Evolutionary conservation across 1,140 invertebrate genomes (phyloP).

Genomic region (Anadara kagoshimensis): DNA sequence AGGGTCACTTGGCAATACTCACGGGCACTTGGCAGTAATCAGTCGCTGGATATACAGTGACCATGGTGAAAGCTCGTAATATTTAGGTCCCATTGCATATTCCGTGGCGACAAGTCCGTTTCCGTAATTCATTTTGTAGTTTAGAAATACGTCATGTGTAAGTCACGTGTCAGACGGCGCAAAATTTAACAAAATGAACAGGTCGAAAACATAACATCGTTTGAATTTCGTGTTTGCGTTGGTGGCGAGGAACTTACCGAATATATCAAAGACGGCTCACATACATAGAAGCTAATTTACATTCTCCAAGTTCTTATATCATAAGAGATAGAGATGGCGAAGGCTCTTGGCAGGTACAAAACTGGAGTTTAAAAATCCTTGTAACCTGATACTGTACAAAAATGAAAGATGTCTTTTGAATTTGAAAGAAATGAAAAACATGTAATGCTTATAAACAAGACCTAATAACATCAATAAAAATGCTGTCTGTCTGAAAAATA

Average conservation of each 20-base stretch:
- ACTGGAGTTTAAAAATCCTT: background rate
- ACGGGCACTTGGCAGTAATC: too few species aligned
- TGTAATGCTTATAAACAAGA: too few species aligned
- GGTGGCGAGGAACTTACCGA: constrained; percentile 6
- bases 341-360: constrained; percentile 15
- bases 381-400: too few species aligned
- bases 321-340: constrained; percentile 12
- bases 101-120: too few species aligned
- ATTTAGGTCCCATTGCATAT: too few species aligned
- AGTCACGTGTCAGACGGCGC: background rate
- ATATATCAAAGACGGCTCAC: background rate
- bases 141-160: background rate
- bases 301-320: constrained; percentile 1
- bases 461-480: too few species aligned
- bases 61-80: too few species aligned
- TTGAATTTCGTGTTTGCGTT: constrained; percentile 12
- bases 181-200: background rate
- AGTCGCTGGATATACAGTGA: too few species aligned
- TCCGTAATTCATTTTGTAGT: background rate
- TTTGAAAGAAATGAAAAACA: too few species aligned
- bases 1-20: too few species aligned
- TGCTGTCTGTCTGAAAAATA: too few species aligned
- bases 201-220: background rate
- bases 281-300: constrained; percentile 26
- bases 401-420: too few species aligned